Evolutionary conservation across 2,888 invertebrate genomes (phyloP).

Genomic region (Neoaliturus tenellus): DNA sequence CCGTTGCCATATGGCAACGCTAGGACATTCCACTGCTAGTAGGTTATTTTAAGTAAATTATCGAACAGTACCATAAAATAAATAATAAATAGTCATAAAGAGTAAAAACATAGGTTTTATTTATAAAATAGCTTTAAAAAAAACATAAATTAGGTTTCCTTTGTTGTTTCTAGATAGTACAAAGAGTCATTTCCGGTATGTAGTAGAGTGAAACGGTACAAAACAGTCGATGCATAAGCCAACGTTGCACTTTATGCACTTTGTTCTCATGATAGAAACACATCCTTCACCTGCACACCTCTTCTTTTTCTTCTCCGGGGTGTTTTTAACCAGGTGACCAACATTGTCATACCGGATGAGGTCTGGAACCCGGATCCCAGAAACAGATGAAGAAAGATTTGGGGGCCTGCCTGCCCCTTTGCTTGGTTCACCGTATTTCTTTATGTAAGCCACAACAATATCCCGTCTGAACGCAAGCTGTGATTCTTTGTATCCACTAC

Average conservation of each 20-base stretch:
- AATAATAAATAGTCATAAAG: background rate
- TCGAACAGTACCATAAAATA: background rate
- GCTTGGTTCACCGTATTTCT: background rate
- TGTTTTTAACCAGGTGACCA: background rate
- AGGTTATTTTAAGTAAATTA: background rate
- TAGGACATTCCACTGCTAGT: background rate
- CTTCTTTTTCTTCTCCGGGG: background rate
- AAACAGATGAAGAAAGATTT: background rate
- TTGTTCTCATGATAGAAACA: background rate
- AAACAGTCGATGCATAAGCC: conserved; percentile 2
- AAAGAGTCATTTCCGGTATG: background rate
- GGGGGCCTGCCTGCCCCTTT: background rate
- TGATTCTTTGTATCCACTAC: background rate
- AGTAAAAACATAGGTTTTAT: background rate
- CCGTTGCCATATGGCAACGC: conserved; percentile 20
- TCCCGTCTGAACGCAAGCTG: conserved; percentile 29
- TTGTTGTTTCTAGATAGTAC: background rate
- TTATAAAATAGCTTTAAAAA: background rate
- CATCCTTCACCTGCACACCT: conserved; percentile 16
- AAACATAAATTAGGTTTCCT: background rate
- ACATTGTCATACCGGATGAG: background rate
- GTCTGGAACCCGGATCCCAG: background rate
- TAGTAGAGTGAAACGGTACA: background rate
- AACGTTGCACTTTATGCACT: conserved; percentile 20
- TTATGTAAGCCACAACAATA: conserved; percentile 4